These are phyloP conservation scores for Bradysia coprophila DNA, from an alignment of 1,140 invertebrate species.

Conservation along the genomic window DNA sequence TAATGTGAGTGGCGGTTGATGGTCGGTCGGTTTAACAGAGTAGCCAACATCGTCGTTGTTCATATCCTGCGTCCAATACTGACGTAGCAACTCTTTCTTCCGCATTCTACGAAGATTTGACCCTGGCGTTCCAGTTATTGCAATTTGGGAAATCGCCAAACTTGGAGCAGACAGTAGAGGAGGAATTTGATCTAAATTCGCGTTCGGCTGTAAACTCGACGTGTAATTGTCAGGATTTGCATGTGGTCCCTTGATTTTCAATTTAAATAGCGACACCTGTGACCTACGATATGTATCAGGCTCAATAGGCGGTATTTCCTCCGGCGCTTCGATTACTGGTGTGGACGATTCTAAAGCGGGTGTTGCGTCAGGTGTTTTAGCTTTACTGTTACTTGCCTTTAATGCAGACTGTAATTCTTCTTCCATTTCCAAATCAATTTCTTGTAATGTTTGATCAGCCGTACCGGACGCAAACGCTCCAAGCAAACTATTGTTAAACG, in stretches of 20 bases:
- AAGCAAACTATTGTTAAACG: slow-evolving; percentile 34
- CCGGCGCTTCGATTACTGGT: slow-evolving; percentile 16
- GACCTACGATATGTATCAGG: slow-evolving; percentile 28
- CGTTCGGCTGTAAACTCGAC: background rate
- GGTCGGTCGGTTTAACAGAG: slow-evolving; percentile 16
- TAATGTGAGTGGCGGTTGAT: slow-evolving; percentile 5
- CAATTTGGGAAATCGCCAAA: background rate
- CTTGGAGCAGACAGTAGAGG: background rate
- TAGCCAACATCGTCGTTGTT: slow-evolving; percentile 53
- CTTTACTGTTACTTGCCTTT: slow-evolving; percentile 32
- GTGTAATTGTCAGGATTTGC: slow-evolving; percentile 16
- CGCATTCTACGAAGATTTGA: slow-evolving; percentile 63
- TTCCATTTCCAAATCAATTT: slow-evolving; percentile 60
- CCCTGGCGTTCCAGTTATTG: background rate
- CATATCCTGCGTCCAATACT: slow-evolving; percentile 74
- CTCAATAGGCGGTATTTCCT: slow-evolving; percentile 27
- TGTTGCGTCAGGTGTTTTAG: no score
- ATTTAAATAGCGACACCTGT: slow-evolving; percentile 56
- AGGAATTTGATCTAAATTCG: background rate
- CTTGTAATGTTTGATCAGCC: slow-evolving; percentile 42
- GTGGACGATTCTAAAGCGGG: slow-evolving; percentile 5
- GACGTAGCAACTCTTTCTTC: slow-evolving; percentile 69
- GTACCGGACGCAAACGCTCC: slow-evolving; percentile 40
- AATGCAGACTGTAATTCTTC: slow-evolving; percentile 49
- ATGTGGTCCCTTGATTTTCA: slow-evolving; percentile 81